These are phyloP conservation scores for Enteromius radiatus DNA, from an alignment of 2,797 vertebrate genomes.

Conservation along the genomic window DNA sequence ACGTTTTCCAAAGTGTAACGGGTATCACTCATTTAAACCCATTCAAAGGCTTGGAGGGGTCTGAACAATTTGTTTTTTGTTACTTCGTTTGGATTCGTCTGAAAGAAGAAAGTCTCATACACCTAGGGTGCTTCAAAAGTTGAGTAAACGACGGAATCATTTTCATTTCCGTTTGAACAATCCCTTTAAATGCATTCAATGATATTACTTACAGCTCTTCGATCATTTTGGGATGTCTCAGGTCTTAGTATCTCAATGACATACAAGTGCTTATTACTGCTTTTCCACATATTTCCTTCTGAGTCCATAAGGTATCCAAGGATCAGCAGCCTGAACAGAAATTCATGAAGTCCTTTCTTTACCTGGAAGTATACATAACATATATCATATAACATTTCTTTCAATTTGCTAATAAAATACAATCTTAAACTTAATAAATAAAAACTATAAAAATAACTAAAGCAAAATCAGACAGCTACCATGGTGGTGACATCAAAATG, in stretches of 20 bases:
- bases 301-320: slow-evolving; percentile 86
- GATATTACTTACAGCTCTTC: slow-evolving; percentile 67
- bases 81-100: too few species aligned
- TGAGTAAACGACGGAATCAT: too few species aligned
- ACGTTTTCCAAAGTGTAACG: too few species aligned
- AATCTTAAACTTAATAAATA: background rate
- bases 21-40: too few species aligned
- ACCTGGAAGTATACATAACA: slow-evolving; percentile 85
- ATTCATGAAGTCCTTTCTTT: slow-evolving; percentile 85
- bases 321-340: slow-evolving; percentile 92
- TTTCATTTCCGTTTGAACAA: too few species aligned
- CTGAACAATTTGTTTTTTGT: too few species aligned
- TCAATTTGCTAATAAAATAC: background rate
- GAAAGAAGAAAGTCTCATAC: too few species aligned
- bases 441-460: background rate
- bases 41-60: too few species aligned
- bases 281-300: slow-evolving; percentile 89
- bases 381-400: background rate
- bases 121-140: too few species aligned
- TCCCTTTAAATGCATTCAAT: slow-evolving; percentile 16
- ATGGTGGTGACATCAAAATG: slow-evolving; percentile 94
- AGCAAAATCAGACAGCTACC: slow-evolving; percentile 71
- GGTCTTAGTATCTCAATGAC: slow-evolving; percentile 86
- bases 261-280: slow-evolving; percentile 85
- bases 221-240: slow-evolving; percentile 61